Conservation (phyloP, 2,797 vertebrate species). For the Pitangus sulphuratus region DNA sequence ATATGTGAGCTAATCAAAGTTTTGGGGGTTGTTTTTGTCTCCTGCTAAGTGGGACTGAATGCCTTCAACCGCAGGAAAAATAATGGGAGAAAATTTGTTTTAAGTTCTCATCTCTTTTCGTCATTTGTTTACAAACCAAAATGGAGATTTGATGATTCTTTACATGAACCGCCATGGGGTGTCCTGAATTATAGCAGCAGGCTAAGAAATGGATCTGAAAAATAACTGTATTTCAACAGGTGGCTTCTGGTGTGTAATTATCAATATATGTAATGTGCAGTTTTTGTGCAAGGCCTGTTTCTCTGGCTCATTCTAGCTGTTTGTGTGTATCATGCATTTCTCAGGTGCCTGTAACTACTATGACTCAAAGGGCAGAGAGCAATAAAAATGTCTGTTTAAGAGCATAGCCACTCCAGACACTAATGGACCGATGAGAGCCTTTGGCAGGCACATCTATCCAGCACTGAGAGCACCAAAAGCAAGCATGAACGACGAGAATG, state of each 20-base stretch:
- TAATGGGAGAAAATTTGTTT: neutral
- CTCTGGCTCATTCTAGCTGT: neutral
- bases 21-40: neutral
- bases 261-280: neutral
- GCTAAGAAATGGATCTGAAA: neutral
- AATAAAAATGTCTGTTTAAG: conserved; percentile 58
- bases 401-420: conserved; percentile 28
- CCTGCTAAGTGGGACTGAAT: neutral
- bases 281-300: neutral
- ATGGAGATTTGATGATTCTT: neutral
- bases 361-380: conserved; percentile 38
- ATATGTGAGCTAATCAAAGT: neutral
- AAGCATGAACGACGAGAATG: neutral
- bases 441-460: conserved; percentile 51
- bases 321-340: neutral
- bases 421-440: conserved; percentile 33
- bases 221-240: neutral
- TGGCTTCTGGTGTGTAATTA: conserved; percentile 1
- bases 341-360: neutral
- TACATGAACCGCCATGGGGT: neutral
- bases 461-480: neutral
- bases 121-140: neutral
- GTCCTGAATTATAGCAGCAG: neutral
- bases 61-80: fast-evolving
- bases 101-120: neutral